These are phyloP conservation scores for Neotoxoptera formosana DNA, from an alignment of 1,140 invertebrate genomes.

Conservation along the genomic window DNA sequence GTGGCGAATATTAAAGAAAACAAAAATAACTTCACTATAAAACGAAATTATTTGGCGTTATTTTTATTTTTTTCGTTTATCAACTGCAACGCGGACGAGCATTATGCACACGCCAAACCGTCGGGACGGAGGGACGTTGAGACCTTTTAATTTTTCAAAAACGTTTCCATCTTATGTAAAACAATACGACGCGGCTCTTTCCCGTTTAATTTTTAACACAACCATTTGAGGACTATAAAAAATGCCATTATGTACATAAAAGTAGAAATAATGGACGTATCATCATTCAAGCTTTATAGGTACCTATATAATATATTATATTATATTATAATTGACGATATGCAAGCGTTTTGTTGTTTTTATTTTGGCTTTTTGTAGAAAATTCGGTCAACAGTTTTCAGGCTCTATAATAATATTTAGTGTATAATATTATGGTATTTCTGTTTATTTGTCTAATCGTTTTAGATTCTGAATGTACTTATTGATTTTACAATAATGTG, in stretches of 20 bases:
- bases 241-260: no score
- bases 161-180: not conserved
- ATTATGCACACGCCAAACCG: not conserved
- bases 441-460: not conserved
- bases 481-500: no score
- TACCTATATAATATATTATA: no score
- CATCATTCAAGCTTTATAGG: not conserved
- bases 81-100: not conserved
- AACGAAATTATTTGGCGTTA: not conserved
- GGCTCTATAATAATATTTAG: not conserved
- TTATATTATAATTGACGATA: no score
- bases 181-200: not conserved
- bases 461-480: no score
- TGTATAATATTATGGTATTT: not conserved
- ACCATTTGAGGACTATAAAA: not conserved
- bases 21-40: conserved; percentile 20
- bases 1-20: conserved; percentile 23
- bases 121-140: not conserved
- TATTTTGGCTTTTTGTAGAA: not conserved
- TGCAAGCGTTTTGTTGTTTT: no score
- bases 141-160: not conserved
- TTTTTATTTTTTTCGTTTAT: not conserved
- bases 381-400: not conserved
- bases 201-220: not conserved
- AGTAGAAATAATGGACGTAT: not conserved